Conservation (phyloP, 2,888 invertebrate genomes). For the Drosophila neutralis region DNA sequence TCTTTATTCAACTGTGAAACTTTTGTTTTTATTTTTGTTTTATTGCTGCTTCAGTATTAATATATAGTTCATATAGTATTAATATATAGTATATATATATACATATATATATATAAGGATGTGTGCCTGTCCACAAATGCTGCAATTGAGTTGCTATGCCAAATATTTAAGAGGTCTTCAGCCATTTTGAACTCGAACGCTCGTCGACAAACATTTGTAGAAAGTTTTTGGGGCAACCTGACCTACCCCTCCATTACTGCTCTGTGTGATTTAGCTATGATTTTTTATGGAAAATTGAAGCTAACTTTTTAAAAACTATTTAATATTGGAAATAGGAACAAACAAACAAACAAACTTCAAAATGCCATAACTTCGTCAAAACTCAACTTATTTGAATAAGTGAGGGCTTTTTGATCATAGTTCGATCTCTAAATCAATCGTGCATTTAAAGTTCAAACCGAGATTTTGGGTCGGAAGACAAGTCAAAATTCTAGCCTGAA, state of each 20-base stretch:
- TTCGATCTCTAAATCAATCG: too few species aligned
- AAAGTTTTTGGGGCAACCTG: slow-evolving; percentile 52
- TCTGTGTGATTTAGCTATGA: too few species aligned
- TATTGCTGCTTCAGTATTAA: not conserved
- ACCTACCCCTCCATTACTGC: slow-evolving; percentile 3
- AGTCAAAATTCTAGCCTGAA: too few species aligned
- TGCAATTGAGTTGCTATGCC: slow-evolving; percentile 37
- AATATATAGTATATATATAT: not conserved
- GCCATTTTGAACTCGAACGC: slow-evolving; percentile 46
- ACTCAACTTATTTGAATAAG: too few species aligned
- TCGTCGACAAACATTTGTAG: slow-evolving; percentile 66
- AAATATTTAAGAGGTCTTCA: slow-evolving; percentile 37
- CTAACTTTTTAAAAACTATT: too few species aligned
- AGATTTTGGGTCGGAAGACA: too few species aligned
- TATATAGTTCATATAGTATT: not conserved
- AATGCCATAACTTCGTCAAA: too few species aligned
- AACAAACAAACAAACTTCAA: too few species aligned
- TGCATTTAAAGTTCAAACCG: too few species aligned
- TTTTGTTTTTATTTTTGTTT: not conserved
- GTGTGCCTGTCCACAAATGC: slow-evolving; percentile 15
- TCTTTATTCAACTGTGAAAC: not conserved
- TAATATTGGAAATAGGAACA: too few species aligned
- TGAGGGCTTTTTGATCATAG: too few species aligned
- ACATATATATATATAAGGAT: not conserved
- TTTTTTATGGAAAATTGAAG: too few species aligned